A percentile compares a stretch with the other conserved stretches of the same genome.
Conservation (phyloP, 2,888 invertebrate genomes). For the Rhagonycha lutea region DNA sequence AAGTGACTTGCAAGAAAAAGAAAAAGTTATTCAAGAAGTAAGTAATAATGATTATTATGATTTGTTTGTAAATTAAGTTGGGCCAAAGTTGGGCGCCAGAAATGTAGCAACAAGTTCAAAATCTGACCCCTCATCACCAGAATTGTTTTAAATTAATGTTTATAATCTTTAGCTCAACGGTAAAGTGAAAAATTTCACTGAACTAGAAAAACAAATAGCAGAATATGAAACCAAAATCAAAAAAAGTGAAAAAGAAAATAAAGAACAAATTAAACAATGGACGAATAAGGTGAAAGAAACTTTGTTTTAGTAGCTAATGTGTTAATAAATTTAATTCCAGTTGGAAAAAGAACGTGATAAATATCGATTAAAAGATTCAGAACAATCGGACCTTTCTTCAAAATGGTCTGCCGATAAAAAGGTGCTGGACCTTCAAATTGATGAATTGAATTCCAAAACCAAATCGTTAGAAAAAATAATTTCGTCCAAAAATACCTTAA, state of each 20-base stretch:
- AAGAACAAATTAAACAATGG: conserved; percentile 62
- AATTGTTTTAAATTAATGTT: neutral
- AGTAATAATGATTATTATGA: conserved; percentile 25
- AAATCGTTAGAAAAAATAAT: conserved; percentile 63
- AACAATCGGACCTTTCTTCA: conserved; percentile 58
- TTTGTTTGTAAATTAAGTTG: neutral
- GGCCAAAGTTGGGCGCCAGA: neutral
- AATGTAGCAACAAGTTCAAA: neutral
- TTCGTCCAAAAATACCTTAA: conserved; percentile 59
- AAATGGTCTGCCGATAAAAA: conserved; percentile 59
- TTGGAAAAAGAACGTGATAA: conserved; percentile 48
- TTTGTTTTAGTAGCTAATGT: neutral
- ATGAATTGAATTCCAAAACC: conserved; percentile 63
- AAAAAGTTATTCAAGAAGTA: conserved; percentile 65
- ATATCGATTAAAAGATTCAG: conserved; percentile 49
- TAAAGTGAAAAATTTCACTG: conserved; percentile 66
- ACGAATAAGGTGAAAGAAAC: conserved; percentile 61
- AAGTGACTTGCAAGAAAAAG: conserved; percentile 64
- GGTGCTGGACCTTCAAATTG: conserved; percentile 57
- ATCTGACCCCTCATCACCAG: neutral
- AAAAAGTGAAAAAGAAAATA: conserved; percentile 63
- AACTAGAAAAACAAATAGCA: conserved; percentile 69
- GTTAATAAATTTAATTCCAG: conserved; percentile 38
- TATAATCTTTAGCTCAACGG: conserved; percentile 51
- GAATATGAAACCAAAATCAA: conserved; percentile 69